Evolutionary conservation across 2,113 vertebrate genomes (phyloP), one percentile per base, ranked within the genome.

Genomic region (Tragulus kanchil): DNA sequence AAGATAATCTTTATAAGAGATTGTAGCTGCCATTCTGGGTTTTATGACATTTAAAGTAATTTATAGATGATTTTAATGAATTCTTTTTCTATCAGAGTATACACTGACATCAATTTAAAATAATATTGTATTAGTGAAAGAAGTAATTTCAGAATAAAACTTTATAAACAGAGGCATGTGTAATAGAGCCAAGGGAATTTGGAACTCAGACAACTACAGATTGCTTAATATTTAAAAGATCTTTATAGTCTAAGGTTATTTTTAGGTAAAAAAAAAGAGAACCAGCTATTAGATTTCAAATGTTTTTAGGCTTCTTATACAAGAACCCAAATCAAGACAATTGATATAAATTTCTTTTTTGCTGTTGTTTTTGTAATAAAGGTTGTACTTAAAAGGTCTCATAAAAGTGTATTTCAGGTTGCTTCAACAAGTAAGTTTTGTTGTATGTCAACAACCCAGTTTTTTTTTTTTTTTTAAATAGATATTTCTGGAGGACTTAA

Each of bases 111-210:
- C n/a, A 89, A 36, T n/a, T 84, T 50, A 73, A 87, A 90, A 87
- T 58, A 48, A 77, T 67, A 67, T 45, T 90, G 16, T 67, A 23
- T 78, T 50, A 71, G 9, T 89, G 28, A 92, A 62, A 64, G 9
- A 77, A n/a, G 16, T 23, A 8, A 89, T 42, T 85, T 93, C 36
- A 71, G 75, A 95, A 86, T 92, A 50, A 86, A 31, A 4, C 23
- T 50, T 93, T 96, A 91, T 36, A 77, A 67, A 48, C 6, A 89
- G 54, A 77, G 19, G 2, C 1, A 1, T 81, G 0, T 59, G 1
- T 79, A 26, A 85, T 69, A 78, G 9, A 83, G 14, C 10, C 42
- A 94, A 85, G 90, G 19, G 6, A n/a, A 92, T 92, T 62, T 94
- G 86, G 12, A 92, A 90, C 4, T 86, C 42, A 87, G 77, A 58